Percentiles rank a stretch among this genome's conserved stretches.
phyloP scores from a whole-genome alignment of 2,797 vertebrate species.

The Arctocebus calabarensis region DNA sequence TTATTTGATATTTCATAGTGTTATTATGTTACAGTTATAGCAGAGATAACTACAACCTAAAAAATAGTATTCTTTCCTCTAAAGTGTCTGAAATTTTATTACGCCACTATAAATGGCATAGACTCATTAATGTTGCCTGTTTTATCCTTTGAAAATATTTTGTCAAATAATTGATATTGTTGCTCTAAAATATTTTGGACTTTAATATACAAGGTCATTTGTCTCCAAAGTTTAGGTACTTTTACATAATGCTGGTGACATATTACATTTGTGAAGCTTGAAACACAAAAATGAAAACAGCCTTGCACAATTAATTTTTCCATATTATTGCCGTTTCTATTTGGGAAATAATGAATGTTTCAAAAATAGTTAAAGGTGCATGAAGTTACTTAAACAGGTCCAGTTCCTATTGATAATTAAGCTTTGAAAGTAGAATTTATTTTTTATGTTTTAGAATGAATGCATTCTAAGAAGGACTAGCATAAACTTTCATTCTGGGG shows the following conservation, averaged over 20 bases:
- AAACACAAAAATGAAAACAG: conserved; percentile 7
- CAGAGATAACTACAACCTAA: background rate
- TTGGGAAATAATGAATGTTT: conserved; percentile 31
- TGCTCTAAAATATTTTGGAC: background rate
- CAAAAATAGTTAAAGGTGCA: background rate
- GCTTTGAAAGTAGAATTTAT: conserved; percentile 10
- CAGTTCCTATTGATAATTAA: background rate
- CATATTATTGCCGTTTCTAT: background rate
- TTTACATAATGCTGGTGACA: conserved; percentile 1
- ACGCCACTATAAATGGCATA: background rate
- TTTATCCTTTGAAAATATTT: conserved; percentile 4
- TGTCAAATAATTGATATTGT: background rate
- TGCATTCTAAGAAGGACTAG: background rate
- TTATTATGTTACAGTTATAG: background rate
- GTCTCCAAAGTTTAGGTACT: background rate
- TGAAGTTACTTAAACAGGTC: background rate
- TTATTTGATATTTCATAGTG: background rate
- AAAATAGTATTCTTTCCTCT: background rate
- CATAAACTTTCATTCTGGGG: background rate
- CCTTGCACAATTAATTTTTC: background rate
- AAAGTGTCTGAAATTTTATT: background rate
- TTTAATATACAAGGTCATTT: conserved; percentile 12
- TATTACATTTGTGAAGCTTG: background rate
- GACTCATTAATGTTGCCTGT: background rate
- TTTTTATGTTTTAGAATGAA: conserved; percentile 51